Conservation (phyloP, 2,888 invertebrate species). For the Tachina fera region DNA sequence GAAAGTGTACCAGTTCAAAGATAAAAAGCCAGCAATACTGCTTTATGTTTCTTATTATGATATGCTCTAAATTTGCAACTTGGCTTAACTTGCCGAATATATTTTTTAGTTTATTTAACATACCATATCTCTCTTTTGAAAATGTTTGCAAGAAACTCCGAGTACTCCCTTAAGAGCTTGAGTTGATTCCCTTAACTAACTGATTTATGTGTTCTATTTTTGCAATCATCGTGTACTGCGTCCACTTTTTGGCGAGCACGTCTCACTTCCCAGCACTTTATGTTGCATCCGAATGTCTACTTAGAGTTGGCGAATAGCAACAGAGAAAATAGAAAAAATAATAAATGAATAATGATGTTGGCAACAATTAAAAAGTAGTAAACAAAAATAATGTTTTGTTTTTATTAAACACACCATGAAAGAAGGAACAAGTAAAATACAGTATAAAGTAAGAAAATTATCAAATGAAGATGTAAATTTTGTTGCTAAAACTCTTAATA, state of each 20-base stretch:
- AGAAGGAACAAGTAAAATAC: constrained; percentile 25
- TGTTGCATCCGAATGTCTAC: neutral
- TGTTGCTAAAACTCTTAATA: constrained; percentile 38
- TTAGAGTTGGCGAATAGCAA: neutral
- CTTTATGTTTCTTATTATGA: no score
- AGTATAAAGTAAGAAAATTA: neutral
- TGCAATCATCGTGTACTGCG: neutral
- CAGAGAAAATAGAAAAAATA: neutral
- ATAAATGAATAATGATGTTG: constrained; percentile 64
- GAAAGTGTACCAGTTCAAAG: no score
- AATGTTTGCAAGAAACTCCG: no score
- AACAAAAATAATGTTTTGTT: constrained; percentile 53
- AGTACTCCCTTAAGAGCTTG: neutral
- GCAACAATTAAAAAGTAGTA: constrained; percentile 63
- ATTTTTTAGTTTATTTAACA: no score
- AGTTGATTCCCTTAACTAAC: constrained; percentile 13
- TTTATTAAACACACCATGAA: constrained; percentile 50
- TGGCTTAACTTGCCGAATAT: no score
- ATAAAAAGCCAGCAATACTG: no score
- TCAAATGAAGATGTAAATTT: constrained; percentile 41
- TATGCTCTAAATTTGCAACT: no score
- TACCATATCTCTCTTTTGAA: no score
- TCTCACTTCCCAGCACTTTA: neutral
- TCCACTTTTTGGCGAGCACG: neutral
- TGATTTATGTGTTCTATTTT: constrained; percentile 24